Conservation (phyloP, 2,797 vertebrate species). For the Notolepis coatsorum region DNA sequence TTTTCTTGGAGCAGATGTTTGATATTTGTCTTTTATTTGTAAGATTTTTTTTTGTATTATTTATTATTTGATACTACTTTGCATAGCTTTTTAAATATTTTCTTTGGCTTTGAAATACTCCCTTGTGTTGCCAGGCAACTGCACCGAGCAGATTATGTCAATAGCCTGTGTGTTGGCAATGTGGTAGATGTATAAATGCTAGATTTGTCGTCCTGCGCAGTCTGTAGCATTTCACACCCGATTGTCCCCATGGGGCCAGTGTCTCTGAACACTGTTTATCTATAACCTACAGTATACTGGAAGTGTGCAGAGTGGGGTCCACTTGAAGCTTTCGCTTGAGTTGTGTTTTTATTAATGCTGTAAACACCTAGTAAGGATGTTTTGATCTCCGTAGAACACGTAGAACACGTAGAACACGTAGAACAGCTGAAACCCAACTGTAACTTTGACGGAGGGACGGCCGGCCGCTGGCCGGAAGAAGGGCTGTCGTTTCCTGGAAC, state of each 20-base stretch:
- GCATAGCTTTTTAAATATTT: conserved; percentile 66
- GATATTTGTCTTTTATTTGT: conserved; percentile 62
- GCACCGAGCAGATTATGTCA: conserved; percentile 76
- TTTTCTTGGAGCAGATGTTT: conserved; percentile 37
- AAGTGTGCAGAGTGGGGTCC: conserved; percentile 60
- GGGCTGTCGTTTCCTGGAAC: conserved; percentile 50
- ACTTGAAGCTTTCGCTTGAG: conserved; percentile 72
- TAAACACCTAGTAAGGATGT: conserved; percentile 74
- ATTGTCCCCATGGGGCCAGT: conserved; percentile 65
- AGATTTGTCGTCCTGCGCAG: conserved; percentile 75
- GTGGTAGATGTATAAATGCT: conserved; percentile 80
- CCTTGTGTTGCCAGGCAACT: conserved; percentile 78
- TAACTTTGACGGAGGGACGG: too few relatives aligned
- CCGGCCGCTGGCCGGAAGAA: too few relatives aligned
- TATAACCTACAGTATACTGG: conserved; percentile 73
- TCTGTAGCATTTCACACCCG: conserved; percentile 76
- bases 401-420: conserved; percentile 51
- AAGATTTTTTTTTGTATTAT: conserved; percentile 63
- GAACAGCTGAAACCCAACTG: conserved; percentile 53
- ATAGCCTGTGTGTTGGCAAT: conserved; percentile 73
- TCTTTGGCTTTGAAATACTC: conserved; percentile 67
- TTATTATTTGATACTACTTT: conserved; percentile 73
- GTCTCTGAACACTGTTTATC: conserved; percentile 70
- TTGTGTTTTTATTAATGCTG: conserved; percentile 77
- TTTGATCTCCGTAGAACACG: conserved; percentile 59